These are phyloP conservation scores for Adelphocoris suturalis DNA, from an alignment of 2,888 invertebrate species.

Conservation along the genomic window DNA sequence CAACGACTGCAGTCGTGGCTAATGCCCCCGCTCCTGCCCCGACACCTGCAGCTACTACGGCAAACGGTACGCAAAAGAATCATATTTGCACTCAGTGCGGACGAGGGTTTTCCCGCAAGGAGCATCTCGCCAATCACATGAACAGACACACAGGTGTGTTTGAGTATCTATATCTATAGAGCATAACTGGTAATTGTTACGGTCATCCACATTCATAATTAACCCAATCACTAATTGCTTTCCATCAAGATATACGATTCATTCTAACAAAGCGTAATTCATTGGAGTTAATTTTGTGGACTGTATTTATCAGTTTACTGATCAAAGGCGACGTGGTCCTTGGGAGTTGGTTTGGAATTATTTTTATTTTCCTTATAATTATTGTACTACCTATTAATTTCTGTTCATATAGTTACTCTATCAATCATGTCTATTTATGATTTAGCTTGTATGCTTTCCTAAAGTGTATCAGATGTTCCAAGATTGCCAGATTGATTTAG, in stretches of 20 bases:
- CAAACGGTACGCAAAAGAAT: slow-evolving; percentile 57
- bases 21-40: slow-evolving; percentile 18
- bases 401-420: too few species aligned
- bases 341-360: background rate
- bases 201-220: slow-evolving; percentile 6
- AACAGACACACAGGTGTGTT: slow-evolving; percentile 82
- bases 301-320: too few species aligned
- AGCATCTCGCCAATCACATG: slow-evolving; percentile 91
- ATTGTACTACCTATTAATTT: background rate
- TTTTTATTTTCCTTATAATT: background rate
- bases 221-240: slow-evolving; percentile 3
- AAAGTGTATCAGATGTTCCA: too few species aligned
- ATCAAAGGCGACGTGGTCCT: slow-evolving; percentile 13
- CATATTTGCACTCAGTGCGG: slow-evolving; percentile 83
- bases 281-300: background rate
- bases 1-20: slow-evolving; percentile 25
- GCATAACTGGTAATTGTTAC: background rate
- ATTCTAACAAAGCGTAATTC: background rate
- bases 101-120: slow-evolving; percentile 91
- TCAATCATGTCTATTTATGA: too few species aligned
- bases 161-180: slow-evolving; percentile 29
- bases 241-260: background rate
- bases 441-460: too few species aligned
- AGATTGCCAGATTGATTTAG: too few species aligned
- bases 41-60: slow-evolving; percentile 31